Evolutionary conservation across 2,113 vertebrate genomes (phyloP), one percentile per base, ranked within the genome.

Genomic region (Nannobrachium achirus): DNA sequence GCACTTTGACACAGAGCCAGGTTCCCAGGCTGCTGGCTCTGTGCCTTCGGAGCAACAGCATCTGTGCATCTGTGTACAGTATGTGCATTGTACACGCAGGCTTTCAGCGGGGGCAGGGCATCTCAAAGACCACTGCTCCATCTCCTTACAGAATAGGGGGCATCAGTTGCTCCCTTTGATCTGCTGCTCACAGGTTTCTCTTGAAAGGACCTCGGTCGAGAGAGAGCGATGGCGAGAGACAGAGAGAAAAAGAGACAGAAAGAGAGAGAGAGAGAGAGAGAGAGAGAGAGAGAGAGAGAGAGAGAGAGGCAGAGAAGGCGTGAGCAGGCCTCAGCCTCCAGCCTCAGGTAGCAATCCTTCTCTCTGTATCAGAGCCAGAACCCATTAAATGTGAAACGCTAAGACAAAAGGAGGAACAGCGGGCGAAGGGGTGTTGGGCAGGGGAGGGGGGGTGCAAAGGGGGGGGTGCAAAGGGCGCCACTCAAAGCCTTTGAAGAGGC

Each of bases 371-470:
- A 38, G 84, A 85, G 91, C 89, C 87, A 89, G 76, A 33, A 75
- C 85, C 88, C 81, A 91, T 90, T 92, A 91, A 92, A 92, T 92
- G 92, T 92, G 91, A 87, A 93, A 92, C 89, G 65, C 81, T 92
- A 92, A 92, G 89, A 92, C 90, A 93, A 92, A 90, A 92, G 90
- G 83, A 88, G 75, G 81, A 72, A 63, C 73, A 71, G 84, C 89
- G 78, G 78, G 79, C 25, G 3, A 5, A 33, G 25, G 25, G 25
- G 25, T 33, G 25, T 33, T n/a, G n/a, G n/a, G n/a, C n/a, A 33
- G 25, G 25, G 67, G 78, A 77, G 71, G 89, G 79, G 76, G 6
- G 25, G 25, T 33, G 3, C 6, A 33, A n/a, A 77, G 80, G 60
- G 62, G 65, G 72, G 80, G 76, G 69, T 85, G 85, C 77, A 89